Conservation (phyloP, 1,140 invertebrate genomes). For the Eurosta solidaginis region DNA sequence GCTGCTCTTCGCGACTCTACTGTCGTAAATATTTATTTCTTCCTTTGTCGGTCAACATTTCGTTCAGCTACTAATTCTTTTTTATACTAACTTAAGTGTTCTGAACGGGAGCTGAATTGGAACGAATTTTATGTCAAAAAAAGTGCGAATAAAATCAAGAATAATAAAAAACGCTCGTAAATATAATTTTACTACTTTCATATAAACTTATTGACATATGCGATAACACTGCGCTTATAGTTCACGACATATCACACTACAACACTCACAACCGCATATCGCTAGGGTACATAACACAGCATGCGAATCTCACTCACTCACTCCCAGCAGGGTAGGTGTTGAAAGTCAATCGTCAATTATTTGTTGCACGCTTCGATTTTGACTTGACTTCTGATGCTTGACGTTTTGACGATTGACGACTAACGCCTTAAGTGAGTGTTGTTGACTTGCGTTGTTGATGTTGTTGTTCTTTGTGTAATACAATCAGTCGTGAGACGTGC, state of each 20-base stretch:
- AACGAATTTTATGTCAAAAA: no score
- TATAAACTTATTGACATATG: neutral
- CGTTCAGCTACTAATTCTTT: neutral
- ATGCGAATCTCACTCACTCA: neutral
- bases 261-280: neutral
- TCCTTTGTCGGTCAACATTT: neutral
- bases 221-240: neutral
- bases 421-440: no score
- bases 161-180: neutral
- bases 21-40: neutral
- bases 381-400: neutral
- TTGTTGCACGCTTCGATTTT: slow-evolving; percentile 17
- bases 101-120: no score
- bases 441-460: no score
- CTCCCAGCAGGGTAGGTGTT: neutral
- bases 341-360: slow-evolving; percentile 22
- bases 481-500: neutral
- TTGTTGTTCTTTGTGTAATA: neutral
- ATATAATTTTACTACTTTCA: neutral
- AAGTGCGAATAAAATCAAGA: neutral
- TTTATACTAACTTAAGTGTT: no score
- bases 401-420: no score
- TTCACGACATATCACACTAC: neutral
- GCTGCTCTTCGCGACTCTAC: neutral
- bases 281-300: no score